Conservation (phyloP, 1,140 invertebrate genomes). For the Diprion similis region DNA sequence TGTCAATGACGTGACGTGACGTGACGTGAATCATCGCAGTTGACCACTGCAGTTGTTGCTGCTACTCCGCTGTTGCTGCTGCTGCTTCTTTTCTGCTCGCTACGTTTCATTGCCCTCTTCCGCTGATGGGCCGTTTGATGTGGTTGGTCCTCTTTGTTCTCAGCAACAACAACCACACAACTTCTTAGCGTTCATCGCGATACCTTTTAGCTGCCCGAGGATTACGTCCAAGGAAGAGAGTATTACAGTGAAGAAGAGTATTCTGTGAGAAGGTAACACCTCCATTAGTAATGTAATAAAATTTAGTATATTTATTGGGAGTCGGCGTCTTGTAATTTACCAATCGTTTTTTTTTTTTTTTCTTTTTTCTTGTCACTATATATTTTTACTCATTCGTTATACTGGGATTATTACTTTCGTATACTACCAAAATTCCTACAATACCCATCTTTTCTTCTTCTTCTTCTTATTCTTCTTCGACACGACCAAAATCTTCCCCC, state of each 20-base stretch:
- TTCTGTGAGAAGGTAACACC: conserved; percentile 48
- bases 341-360: conserved; percentile 31
- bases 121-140: conserved; percentile 40
- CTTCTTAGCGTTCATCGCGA: conserved; percentile 43
- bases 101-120: conserved; percentile 44
- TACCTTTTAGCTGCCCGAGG: conserved; percentile 44
- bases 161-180: conserved; percentile 32
- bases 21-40: neutral
- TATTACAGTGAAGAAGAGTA: conserved; percentile 38
- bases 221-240: conserved; percentile 36
- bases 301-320: conserved; percentile 45
- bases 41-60: conserved; percentile 20
- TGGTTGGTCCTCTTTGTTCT: conserved; percentile 44
- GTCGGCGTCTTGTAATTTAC: conserved; percentile 44
- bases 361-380: conserved; percentile 26
- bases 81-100: conserved; percentile 44
- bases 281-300: conserved; percentile 51
- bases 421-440: conserved; percentile 8
- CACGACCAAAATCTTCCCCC: too few relatives aligned
- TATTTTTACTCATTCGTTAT: conserved; percentile 23
- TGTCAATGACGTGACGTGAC: neutral
- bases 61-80: conserved; percentile 19
- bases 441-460: too few relatives aligned
- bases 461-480: too few relatives aligned
- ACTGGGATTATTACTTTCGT: conserved; percentile 11